Conservation (phyloP, 1,140 invertebrate genomes). For the Achroia grisella region DNA sequence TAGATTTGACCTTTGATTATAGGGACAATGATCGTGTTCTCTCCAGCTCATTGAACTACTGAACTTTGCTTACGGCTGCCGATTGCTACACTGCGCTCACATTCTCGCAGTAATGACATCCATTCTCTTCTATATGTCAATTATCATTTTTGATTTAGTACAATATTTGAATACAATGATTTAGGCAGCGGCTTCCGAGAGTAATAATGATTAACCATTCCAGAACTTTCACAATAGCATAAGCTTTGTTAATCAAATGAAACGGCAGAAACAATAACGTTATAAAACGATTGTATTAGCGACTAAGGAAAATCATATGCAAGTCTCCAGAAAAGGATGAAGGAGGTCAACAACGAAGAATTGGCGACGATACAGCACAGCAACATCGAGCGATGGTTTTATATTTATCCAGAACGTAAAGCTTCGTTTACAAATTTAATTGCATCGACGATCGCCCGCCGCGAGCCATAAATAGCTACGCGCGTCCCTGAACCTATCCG, state of each 20-base stretch:
- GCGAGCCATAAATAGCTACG: constrained; percentile 60
- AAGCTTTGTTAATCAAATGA: constrained; percentile 2
- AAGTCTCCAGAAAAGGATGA: constrained; percentile 20
- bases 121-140: constrained; percentile 16
- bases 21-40: constrained; percentile 44
- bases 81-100: constrained; percentile 44
- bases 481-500: constrained; percentile 67
- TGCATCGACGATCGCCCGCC: constrained; percentile 67
- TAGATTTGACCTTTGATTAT: constrained; percentile 45
- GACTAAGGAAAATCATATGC: constrained; percentile 24
- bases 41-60: constrained; percentile 47
- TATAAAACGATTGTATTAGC: constrained; percentile 1
- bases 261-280: constrained; percentile 3
- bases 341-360: constrained; percentile 21
- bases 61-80: constrained; percentile 52
- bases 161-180: constrained; percentile 16
- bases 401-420: constrained; percentile 66
- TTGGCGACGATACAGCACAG: constrained; percentile 33
- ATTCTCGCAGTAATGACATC: constrained; percentile 36
- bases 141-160: constrained; percentile 14
- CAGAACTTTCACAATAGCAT: constrained; percentile 2
- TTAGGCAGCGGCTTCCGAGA: background rate
- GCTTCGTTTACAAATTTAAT: constrained; percentile 68
- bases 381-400: constrained; percentile 42
- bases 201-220: background rate